Evolutionary conservation across 2,888 invertebrate genomes (phyloP).

Genomic region (Eubasilissa splendida): DNA sequence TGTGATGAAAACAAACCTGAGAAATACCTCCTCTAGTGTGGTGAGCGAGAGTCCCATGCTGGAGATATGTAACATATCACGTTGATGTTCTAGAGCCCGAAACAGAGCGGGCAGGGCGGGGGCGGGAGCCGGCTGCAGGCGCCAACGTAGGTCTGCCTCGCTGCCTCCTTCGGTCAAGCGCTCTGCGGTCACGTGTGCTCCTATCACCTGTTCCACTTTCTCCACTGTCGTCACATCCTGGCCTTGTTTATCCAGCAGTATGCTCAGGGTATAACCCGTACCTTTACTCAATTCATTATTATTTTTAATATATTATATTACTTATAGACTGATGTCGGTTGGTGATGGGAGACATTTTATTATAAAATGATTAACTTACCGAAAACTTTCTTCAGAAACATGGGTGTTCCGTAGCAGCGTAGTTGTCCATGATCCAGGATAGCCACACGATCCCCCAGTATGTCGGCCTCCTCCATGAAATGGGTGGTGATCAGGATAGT

Average conservation of each 20-base stretch:
- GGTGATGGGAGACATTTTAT: too few species aligned
- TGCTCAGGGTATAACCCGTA: constrained; percentile 63
- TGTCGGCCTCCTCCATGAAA: constrained; percentile 97
- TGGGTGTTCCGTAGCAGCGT: constrained; percentile 85
- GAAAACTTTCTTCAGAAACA: constrained; percentile 83
- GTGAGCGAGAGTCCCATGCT: constrained; percentile 89
- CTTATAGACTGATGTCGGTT: too few species aligned
- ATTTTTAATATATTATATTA: too few species aligned
- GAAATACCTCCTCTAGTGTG: constrained; percentile 94
- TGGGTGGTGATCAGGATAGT: constrained; percentile 93
- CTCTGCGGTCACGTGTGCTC: neutral
- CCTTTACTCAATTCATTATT: constrained; percentile 11
- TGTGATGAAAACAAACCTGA: constrained; percentile 73
- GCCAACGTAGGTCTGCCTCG: constrained; percentile 7
- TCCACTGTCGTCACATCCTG: neutral
- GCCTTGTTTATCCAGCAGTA: constrained; percentile 59
- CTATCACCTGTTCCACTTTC: neutral
- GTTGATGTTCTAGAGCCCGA: constrained; percentile 73
- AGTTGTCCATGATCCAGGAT: constrained; percentile 85
- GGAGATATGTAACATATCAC: constrained; percentile 76
- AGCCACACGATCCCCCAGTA: constrained; percentile 91
- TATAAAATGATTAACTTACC: constrained; percentile 62
- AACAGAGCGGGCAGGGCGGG: constrained; percentile 22
- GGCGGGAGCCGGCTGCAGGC: constrained; percentile 9
- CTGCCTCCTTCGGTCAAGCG: neutral